Evolutionary conservation across 2,888 invertebrate genomes (phyloP).

Genomic region (Rotaria macrura): DNA sequence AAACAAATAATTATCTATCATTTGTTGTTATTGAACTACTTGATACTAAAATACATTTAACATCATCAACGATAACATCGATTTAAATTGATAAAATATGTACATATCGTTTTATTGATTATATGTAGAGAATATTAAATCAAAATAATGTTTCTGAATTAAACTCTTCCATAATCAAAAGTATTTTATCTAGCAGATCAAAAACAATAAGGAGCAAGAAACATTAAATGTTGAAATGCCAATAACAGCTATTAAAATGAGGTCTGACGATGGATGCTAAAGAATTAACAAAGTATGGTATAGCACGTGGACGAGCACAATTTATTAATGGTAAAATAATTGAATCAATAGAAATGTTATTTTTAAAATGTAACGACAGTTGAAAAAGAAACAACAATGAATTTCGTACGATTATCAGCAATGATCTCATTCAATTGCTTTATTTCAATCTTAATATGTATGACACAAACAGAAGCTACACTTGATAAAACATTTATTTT

Average conservation of each 20-base stretch:
- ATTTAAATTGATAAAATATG: conserved; percentile 40
- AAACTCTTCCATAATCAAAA: conserved; percentile 34
- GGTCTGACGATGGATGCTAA: too few relatives aligned
- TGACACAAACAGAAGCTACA: conserved; percentile 53
- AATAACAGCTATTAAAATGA: neutral
- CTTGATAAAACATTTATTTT: conserved; percentile 56
- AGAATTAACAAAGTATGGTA: too few relatives aligned
- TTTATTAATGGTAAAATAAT: neutral
- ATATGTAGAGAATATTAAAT: conserved; percentile 46
- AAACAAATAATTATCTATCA: neutral
- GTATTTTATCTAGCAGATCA: neutral
- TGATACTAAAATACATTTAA: neutral
- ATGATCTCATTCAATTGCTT: conserved; percentile 60
- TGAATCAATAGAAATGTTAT: conserved; percentile 42
- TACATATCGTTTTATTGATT: conserved; percentile 45
- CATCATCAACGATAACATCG: neutral
- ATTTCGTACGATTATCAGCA: conserved; percentile 54
- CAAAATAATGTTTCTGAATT: conserved; percentile 44
- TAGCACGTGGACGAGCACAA: too few relatives aligned
- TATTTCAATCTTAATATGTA: conserved; percentile 57
- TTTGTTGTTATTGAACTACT: neutral
- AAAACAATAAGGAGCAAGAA: neutral
- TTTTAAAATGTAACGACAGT: conserved; percentile 42
- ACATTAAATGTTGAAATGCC: neutral
- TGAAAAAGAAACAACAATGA: neutral